A percentile compares a stretch with the other conserved stretches of the same genome.
phyloP scores from a whole-genome alignment of 2,797 vertebrate species.

The Danio jaintianensis region DNA sequence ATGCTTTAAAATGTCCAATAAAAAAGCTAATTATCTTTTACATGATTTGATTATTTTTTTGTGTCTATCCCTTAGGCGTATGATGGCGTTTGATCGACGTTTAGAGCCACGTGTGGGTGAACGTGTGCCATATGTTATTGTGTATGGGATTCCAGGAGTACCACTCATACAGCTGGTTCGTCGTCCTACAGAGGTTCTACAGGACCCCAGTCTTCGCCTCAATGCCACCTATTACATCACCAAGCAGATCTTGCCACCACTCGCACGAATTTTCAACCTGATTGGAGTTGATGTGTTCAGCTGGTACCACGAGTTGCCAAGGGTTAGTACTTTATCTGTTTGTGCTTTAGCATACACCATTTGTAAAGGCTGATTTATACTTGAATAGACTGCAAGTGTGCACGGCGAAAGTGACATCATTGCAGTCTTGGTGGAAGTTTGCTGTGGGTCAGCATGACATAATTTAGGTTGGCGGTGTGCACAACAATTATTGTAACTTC shows the following conservation, averaged over 20 bases:
- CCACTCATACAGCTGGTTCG: constrained; percentile 96
- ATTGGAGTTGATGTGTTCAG: constrained; percentile 94
- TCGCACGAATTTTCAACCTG: constrained; percentile 91
- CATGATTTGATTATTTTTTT: not conserved
- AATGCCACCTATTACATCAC: constrained; percentile 94
- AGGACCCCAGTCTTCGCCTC: constrained; percentile 87
- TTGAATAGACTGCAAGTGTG: too few species aligned
- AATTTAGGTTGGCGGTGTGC: too few species aligned
- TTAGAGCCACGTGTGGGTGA: constrained; percentile 93
- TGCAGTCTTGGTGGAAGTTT: too few species aligned
- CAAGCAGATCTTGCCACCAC: constrained; percentile 95
- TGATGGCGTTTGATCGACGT: constrained; percentile 90
- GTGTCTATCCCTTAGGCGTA: constrained; percentile 77
- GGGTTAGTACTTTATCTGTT: constrained; percentile 79
- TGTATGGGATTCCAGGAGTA: constrained; percentile 89
- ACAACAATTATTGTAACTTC: too few species aligned
- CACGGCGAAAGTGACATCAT: too few species aligned
- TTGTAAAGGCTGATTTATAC: not conserved
- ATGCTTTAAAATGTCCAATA: not conserved
- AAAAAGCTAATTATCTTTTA: not conserved
- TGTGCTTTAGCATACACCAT: not conserved
- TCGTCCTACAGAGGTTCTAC: constrained; percentile 88
- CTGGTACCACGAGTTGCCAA: constrained; percentile 96
- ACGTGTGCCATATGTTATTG: constrained; percentile 93
- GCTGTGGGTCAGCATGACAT: too few species aligned